Evolutionary conservation across 2,113 vertebrate genomes (phyloP), one percentile per base, ranked within the genome.

Genomic region (Pica pica): DNA sequence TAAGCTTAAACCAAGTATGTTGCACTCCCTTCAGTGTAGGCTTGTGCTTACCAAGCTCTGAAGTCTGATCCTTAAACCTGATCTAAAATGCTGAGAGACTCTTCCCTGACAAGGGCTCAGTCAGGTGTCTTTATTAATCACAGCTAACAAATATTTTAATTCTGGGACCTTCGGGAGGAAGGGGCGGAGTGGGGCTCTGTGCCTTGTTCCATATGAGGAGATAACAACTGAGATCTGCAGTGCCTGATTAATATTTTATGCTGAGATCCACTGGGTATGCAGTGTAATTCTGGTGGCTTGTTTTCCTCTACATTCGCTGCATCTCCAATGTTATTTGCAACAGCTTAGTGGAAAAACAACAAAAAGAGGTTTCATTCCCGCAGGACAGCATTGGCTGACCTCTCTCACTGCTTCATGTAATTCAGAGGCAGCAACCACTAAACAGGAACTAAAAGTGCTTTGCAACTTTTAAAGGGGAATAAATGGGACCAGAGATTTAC

Each of bases 181-280:
- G 75, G 26, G 44, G 82, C 0, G 1, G 64, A 73, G 35, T 10
- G 17, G 81, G 59, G 76, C 68, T 74, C 49, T 31, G 86, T 94
- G 88, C 93, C 96, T 89, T 85, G 87, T 92, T 97, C 70, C 53
- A n/a, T 52, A 80, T 35, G 41, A 84, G 89, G 93, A 90, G 91
- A 85, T 86, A 93, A 86, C 94, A 97, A 94, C 81, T 83, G 97
- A 94, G 97, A 97, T 97, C 97, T 96, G 88, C 96, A 96, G 87
- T 97, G 93, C 90, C 94, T 96, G 97, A 97, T 98, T 91, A 97
- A 98, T 98, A 95, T 97, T 98, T 98, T 83, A 98, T 97, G 96
- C 60, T 60, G 83, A 39, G 95, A 98, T 97, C 97, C 97, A 87
- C 95, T 90, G 98, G 96, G 96, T 93, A 95, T 96, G 93, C 93